phyloP scores from a whole-genome alignment of 2,113 vertebrate genomes.

The Oenanthe oenanthe region DNA sequence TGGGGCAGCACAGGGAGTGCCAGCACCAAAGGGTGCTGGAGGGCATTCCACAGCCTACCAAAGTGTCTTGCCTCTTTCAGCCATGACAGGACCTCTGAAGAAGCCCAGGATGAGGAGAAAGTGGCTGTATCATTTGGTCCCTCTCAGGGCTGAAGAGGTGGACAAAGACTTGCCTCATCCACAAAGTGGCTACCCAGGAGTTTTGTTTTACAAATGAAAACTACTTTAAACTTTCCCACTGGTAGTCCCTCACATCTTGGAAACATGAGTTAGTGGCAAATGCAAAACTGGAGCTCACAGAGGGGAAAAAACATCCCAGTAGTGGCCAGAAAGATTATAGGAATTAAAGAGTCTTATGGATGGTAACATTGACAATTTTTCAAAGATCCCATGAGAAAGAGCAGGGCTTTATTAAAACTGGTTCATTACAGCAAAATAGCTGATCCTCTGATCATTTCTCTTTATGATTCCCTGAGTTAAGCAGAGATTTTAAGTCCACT shows the following conservation, averaged over 20 bases:
- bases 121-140: neutral
- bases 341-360: neutral
- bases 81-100: neutral
- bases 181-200: neutral
- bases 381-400: neutral
- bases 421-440: neutral
- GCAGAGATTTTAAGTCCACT: neutral
- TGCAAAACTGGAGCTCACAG: neutral
- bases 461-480: neutral
- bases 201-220: neutral
- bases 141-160: neutral
- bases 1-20: neutral
- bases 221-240: neutral
- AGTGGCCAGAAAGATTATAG: neutral
- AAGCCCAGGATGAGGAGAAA: neutral
- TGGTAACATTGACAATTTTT: neutral
- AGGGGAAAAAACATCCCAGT: neutral
- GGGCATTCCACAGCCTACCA: neutral
- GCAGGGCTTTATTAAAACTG: neutral
- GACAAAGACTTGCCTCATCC: neutral
- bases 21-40: fast-evolving
- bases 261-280: neutral
- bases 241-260: neutral
- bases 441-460: neutral
- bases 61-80: neutral